phyloP scores from a whole-genome alignment of 2,888 invertebrate species.

The Apotomis betuletana region DNA sequence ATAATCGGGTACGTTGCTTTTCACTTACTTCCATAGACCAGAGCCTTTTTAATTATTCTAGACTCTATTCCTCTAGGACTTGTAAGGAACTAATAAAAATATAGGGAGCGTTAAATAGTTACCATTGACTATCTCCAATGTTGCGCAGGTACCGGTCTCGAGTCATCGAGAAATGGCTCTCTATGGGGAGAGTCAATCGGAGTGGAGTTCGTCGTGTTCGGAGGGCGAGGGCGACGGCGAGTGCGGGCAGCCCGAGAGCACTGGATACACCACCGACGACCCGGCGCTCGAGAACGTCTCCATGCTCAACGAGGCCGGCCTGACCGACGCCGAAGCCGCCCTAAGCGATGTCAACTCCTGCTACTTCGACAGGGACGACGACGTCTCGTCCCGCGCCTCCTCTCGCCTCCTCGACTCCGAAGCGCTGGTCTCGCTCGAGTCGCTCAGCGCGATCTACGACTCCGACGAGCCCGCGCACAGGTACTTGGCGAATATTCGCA shows the following conservation, averaged over 20 bases:
- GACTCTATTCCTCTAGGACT: not conserved
- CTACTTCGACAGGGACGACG: slow-evolving; percentile 89
- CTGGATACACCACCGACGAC: slow-evolving; percentile 94
- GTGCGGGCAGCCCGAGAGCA: slow-evolving; percentile 85
- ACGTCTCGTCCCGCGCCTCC: slow-evolving; percentile 92
- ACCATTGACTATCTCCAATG: not conserved
- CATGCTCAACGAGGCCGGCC: slow-evolving; percentile 92
- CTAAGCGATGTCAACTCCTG: slow-evolving; percentile 94
- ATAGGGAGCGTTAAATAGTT: no score
- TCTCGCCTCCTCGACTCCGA: slow-evolving; percentile 91
- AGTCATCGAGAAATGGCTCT: slow-evolving; percentile 74
- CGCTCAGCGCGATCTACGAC: slow-evolving; percentile 92
- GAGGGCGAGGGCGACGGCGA: slow-evolving; percentile 81
- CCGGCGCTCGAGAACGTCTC: slow-evolving; percentile 93
- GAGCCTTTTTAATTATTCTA: not conserved
- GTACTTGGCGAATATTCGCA: slow-evolving; percentile 88
- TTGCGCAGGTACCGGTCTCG: slow-evolving; percentile 66
- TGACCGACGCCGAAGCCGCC: slow-evolving; percentile 94
- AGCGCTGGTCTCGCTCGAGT: slow-evolving; percentile 90
- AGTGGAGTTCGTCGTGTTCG: slow-evolving; percentile 88
- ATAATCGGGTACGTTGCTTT: slow-evolving; percentile 65
- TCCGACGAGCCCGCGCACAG: slow-evolving; percentile 86
- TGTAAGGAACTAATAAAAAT: not conserved
- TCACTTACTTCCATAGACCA: not conserved
- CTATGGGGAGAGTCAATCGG: slow-evolving; percentile 89